Evolutionary conservation across 1,140 invertebrate species (phyloP).

Genomic region (Ceratina australensis): DNA sequence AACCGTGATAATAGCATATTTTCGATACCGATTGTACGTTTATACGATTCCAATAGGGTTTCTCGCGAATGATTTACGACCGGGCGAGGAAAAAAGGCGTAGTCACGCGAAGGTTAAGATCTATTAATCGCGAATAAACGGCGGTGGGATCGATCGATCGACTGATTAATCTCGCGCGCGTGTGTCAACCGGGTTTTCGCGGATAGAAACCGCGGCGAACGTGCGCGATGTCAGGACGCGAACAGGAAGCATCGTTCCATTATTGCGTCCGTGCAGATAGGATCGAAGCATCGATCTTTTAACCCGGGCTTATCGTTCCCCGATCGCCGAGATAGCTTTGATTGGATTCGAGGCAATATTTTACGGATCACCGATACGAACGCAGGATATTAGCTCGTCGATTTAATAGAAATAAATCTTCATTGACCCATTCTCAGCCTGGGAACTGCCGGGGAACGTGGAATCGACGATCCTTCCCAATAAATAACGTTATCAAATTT

Average conservation of each 20-base stretch:
- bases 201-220: slow-evolving; percentile 7
- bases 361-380: slow-evolving; percentile 12
- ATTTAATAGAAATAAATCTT: background rate
- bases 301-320: background rate
- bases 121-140: slow-evolving; percentile 17
- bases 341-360: slow-evolving; percentile 20
- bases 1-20: no score
- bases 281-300: slow-evolving; percentile 4
- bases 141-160: background rate
- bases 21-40: background rate
- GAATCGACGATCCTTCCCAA: no score
- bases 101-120: slow-evolving; percentile 12
- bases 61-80: background rate
- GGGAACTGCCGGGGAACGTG: no score
- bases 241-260: slow-evolving; percentile 19
- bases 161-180: slow-evolving; percentile 48
- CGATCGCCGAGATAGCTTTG: slow-evolving; percentile 21
- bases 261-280: slow-evolving; percentile 6
- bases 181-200: slow-evolving; percentile 41
- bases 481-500: no score
- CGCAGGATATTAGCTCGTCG: background rate
- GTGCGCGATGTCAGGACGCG: background rate
- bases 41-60: background rate
- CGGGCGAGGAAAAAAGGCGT: background rate
- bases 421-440: no score